Percentiles rank a stretch among this genome's conserved stretches.
These are phyloP conservation scores for Teinopalpus imperialis DNA, from an alignment of 2,888 invertebrate genomes.

Conservation along the genomic window DNA sequence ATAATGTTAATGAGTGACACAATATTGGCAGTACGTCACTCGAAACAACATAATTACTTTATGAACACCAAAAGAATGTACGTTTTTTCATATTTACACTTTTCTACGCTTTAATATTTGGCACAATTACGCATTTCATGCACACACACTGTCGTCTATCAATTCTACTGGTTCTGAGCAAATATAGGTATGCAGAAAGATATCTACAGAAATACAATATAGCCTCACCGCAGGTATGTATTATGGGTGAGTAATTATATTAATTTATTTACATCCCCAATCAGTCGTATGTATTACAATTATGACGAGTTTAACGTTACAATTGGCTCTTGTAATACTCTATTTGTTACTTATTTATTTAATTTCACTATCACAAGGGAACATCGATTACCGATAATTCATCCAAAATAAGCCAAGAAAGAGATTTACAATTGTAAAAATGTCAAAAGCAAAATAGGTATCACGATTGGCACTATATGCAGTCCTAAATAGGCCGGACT, in stretches of 20 bases:
- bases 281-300: conserved; percentile 76
- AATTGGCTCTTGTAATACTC: conserved; percentile 27
- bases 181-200: conserved; percentile 77
- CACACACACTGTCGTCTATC: conserved; percentile 55
- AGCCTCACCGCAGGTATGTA: conserved; percentile 57
- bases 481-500: conserved; percentile 72
- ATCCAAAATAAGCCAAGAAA: conserved; percentile 26
- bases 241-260: conserved; percentile 71
- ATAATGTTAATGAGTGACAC: conserved; percentile 34
- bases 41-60: conserved; percentile 41
- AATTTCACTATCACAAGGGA: conserved; percentile 22
- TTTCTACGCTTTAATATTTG: conserved; percentile 66
- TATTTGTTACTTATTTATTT: conserved; percentile 23
- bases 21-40: conserved; percentile 49
- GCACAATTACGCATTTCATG: conserved; percentile 75
- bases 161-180: conserved; percentile 75
- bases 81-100: conserved; percentile 57
- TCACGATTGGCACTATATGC: conserved; percentile 59
- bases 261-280: conserved; percentile 78
- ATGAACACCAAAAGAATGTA: conserved; percentile 47
- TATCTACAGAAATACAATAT: conserved; percentile 71
- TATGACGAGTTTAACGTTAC: conserved; percentile 56
- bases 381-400: conserved; percentile 20
- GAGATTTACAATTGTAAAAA: conserved; percentile 25
- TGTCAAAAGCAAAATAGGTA: conserved; percentile 47